Evolutionary conservation across 2,113 vertebrate species (phyloP).

Genomic region (Poeciliopsis occidentalis): DNA sequence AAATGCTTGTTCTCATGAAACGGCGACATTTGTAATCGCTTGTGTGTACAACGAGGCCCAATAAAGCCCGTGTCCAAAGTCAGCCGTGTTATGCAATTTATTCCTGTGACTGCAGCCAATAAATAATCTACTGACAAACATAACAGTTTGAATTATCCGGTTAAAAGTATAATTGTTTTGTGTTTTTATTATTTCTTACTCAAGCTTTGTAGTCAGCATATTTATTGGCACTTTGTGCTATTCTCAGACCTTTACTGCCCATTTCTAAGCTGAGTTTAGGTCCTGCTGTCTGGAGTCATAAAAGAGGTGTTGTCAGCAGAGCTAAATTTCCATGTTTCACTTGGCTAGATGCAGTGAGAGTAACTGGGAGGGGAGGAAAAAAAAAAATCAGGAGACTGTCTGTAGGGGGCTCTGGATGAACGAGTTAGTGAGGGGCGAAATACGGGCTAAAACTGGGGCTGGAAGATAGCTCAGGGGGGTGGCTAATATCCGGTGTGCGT

Average conservation of each 20-base stretch:
- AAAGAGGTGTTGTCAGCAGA: constrained; percentile 54
- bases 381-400: constrained; percentile 2
- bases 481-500: constrained; percentile 52
- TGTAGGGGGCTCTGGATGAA: constrained; percentile 18
- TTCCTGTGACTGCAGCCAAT: constrained; percentile 8
- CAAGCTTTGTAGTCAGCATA: not conserved
- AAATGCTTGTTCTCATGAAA: constrained; percentile 34
- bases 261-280: constrained; percentile 17
- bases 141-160: no score
- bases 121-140: not conserved
- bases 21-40: constrained; percentile 25
- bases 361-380: not conserved
- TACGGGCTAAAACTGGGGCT: constrained; percentile 17
- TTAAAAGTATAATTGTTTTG: not conserved
- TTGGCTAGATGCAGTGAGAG: constrained; percentile 23
- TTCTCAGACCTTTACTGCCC: not conserved
- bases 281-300: constrained; percentile 43
- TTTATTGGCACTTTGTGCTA: not conserved
- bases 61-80: constrained; percentile 55
- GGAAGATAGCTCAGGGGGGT: constrained; percentile 1
- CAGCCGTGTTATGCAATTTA: constrained; percentile 21
- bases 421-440: constrained; percentile 19
- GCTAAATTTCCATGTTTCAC: constrained; percentile 53
- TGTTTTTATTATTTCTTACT: not conserved
- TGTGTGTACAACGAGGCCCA: constrained; percentile 33